A percentile compares a stretch with the other conserved stretches of the same genome.
Conservation (phyloP, 2,797 vertebrate species). For the Tarsius wallacei region DNA sequence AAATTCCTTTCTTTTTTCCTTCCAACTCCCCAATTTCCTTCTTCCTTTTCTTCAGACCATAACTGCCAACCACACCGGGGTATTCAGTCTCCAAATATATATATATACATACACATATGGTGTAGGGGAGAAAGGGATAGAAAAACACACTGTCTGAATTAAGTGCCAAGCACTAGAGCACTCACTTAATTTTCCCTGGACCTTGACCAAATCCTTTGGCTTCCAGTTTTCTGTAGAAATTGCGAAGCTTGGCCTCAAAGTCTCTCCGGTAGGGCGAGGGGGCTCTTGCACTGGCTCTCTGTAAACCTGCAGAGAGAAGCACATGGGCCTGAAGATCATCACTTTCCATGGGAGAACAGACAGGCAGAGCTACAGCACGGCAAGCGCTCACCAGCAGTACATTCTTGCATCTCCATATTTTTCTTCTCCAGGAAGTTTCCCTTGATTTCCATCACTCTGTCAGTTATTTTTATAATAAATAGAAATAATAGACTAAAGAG, state of each 20-base stretch:
- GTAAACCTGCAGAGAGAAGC: constrained; percentile 90
- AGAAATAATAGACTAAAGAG: background rate
- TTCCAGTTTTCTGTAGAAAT: constrained; percentile 99
- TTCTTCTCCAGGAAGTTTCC: background rate
- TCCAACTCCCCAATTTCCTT: background rate
- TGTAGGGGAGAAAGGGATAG: background rate
- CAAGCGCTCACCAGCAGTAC: too few species aligned
- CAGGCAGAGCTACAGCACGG: accelerated
- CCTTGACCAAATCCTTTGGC: constrained; percentile 99
- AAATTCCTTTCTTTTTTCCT: background rate
- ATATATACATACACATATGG: background rate
- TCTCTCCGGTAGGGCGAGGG: constrained; percentile 98
- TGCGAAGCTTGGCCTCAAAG: constrained; percentile 98
- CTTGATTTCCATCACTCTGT: background rate
- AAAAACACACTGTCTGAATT: background rate
- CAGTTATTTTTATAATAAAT: constrained; percentile 10
- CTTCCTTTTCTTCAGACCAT: background rate
- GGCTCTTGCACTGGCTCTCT: constrained; percentile 96
- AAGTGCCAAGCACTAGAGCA: constrained; percentile 66
- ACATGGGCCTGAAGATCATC: background rate
- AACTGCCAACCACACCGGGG: background rate
- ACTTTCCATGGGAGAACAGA: background rate
- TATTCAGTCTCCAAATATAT: background rate
- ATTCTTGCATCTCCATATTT: background rate
- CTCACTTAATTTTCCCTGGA: constrained; percentile 99